Evolutionary conservation across 2,888 invertebrate genomes (phyloP).

Genomic region (Dilophus febrilis): DNA sequence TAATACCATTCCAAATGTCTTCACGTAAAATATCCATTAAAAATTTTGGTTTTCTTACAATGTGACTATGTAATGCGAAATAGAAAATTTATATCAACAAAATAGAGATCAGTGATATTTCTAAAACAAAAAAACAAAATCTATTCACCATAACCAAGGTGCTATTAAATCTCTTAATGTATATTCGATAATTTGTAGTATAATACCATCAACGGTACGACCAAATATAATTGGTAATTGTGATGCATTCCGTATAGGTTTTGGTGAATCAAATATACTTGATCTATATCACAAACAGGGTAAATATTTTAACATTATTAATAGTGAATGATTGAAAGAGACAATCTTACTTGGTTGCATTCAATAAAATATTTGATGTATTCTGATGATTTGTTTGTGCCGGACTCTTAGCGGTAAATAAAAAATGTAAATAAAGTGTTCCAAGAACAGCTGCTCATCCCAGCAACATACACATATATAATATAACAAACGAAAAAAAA

Average conservation of each 20-base stretch:
- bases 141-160: slow-evolving; percentile 42
- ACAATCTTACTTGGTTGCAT: slow-evolving; percentile 25
- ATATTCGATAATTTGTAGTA: slow-evolving; percentile 69
- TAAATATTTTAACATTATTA: too few species aligned
- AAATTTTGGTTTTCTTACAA: slow-evolving; percentile 48
- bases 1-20: slow-evolving; percentile 68
- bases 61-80: slow-evolving; percentile 33
- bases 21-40: slow-evolving; percentile 51
- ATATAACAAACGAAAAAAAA: slow-evolving; percentile 7
- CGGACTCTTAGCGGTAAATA: slow-evolving; percentile 25
- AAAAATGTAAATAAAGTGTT: slow-evolving; percentile 27
- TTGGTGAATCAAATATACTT: slow-evolving; percentile 27
- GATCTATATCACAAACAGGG: too few species aligned
- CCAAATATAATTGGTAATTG: slow-evolving; percentile 67
- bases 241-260: slow-evolving; percentile 29
- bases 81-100: slow-evolving; percentile 4
- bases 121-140: not conserved
- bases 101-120: not conserved
- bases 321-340: not conserved
- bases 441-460: slow-evolving; percentile 27
- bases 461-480: too few species aligned
- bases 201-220: slow-evolving; percentile 63
- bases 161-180: slow-evolving; percentile 62
- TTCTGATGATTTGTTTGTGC: slow-evolving; percentile 19
- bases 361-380: slow-evolving; percentile 24